Base-by-base conservation (phyloP, 2,797 vertebrate species). In the Pyrocephalus nanus region DNA sequence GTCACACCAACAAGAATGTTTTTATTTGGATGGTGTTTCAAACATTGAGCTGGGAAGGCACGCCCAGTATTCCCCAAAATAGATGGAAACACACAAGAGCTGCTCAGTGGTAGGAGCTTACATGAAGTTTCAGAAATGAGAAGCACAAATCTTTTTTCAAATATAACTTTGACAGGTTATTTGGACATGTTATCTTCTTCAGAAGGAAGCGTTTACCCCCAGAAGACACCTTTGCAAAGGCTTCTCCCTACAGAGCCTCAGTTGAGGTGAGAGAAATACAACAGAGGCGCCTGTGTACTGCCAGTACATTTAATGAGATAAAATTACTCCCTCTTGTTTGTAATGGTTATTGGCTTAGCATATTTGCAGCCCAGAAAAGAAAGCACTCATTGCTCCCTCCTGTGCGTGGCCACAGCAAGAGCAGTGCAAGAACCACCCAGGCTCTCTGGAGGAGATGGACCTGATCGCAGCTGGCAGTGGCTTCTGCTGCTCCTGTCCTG, bases 391-490 rank as follows among this genome's bases (percentile, higher is more conserved):
- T 47, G 43, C 55, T 94, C 51, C 64, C 55, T 34, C 13, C 4
- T 15, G 29, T 45, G 30, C 30, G 15, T 3, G 19, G 5, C 51
- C 12, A 0, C 2, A 66, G 43, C 2, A 0, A 64, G 62, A 54
- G 38, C 42, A 27, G 21, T 1, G 22, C 4, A 9, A 21, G 42
- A 75, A 66, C 58, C 80, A 58, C 80, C 42, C 13, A 38, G 58
- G 42, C 58, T 67, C 65, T 50, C 50, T 2, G 1, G n/a, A 65
- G n/a, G 66, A 93, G 54, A 4, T 29, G 25, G 23, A 12, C 20
- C 54, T 58, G 51, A 67, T 21, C 0, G 0, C 42, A 62, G 62
- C 8, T 8, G 1, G 45, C 42, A 32, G 15, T 1, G 19, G 40
- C 42, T 90, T 48, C 61, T 74, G 45, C 47, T 72, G 62, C 54